These are phyloP conservation scores for Periophthalmus modestus DNA, from an alignment of 2,113 vertebrate species.

Conservation along the genomic window DNA sequence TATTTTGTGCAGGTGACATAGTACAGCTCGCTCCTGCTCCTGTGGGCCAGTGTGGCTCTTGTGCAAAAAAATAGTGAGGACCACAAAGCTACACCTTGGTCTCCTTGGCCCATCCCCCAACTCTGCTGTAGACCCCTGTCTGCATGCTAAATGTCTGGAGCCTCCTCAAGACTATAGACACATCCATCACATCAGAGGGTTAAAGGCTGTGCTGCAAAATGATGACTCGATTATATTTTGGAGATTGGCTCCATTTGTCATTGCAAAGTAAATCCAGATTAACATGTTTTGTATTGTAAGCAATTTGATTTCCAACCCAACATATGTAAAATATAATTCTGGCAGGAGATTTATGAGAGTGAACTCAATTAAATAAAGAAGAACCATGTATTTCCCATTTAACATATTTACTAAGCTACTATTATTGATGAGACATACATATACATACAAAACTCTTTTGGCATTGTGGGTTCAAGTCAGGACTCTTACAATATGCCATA, in stretches of 20 bases:
- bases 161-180: constrained; percentile 42
- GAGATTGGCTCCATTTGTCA: not conserved
- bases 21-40: no score
- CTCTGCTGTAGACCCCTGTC: constrained; percentile 36
- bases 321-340: not conserved
- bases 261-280: constrained; percentile 17
- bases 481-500: no score
- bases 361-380: not conserved
- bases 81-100: constrained; percentile 9
- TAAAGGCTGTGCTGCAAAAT: constrained; percentile 48
- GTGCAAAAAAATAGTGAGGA: no score
- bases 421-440: no score
- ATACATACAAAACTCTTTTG: no score
- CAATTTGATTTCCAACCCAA: not conserved
- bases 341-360: not conserved
- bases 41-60: no score
- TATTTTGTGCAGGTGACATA: no score
- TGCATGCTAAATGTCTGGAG: constrained; percentile 54
- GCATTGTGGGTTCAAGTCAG: no score
- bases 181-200: constrained; percentile 60
- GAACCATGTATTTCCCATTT: not conserved
- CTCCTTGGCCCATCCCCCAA: constrained; percentile 52
- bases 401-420: not conserved
- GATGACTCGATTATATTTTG: constrained; percentile 59
- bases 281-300: not conserved